Evolutionary conservation across 2,888 invertebrate species (phyloP).

Genomic region (Tiliacea citrago): DNA sequence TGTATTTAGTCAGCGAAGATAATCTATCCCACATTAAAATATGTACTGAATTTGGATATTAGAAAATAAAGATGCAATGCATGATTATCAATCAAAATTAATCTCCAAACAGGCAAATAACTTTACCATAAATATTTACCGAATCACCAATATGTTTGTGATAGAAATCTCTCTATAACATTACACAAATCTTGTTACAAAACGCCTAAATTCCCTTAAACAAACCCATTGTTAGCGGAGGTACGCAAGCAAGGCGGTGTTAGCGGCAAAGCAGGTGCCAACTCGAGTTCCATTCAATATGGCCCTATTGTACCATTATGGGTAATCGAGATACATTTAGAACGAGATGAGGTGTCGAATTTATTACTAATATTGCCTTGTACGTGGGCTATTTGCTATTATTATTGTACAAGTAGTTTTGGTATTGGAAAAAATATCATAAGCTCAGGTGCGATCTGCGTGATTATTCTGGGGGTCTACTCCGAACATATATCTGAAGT

Average conservation of each 20-base stretch:
- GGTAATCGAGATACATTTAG: conserved; percentile 83
- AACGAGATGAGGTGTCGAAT: conserved; percentile 81
- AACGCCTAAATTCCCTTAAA: conserved; percentile 46
- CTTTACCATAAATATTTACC: not conserved
- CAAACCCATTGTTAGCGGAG: conserved; percentile 61
- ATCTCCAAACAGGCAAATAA: not conserved
- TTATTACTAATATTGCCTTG: conserved; percentile 76
- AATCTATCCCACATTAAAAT: not conserved
- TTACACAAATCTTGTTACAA: conserved; percentile 38
- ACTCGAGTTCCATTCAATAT: conserved; percentile 78
- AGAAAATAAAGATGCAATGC: not conserved
- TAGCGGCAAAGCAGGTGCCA: conserved; percentile 82
- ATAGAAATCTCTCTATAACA: conserved; percentile 14
- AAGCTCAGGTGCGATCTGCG: conserved; percentile 27
- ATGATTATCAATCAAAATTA: not conserved
- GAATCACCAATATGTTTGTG: not conserved
- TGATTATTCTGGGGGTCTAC: conserved; percentile 8
- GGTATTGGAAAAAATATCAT: conserved; percentile 49
- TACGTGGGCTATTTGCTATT: conserved; percentile 64
- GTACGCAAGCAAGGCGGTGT: conserved; percentile 73
- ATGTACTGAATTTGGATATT: not conserved
- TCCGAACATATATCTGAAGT: no score
- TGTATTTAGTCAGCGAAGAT: not conserved
- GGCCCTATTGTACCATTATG: conserved; percentile 84
- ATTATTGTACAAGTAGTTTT: conserved; percentile 53